Conservation (phyloP, 2,797 vertebrate species). For the Siniperca scherzeri region DNA sequence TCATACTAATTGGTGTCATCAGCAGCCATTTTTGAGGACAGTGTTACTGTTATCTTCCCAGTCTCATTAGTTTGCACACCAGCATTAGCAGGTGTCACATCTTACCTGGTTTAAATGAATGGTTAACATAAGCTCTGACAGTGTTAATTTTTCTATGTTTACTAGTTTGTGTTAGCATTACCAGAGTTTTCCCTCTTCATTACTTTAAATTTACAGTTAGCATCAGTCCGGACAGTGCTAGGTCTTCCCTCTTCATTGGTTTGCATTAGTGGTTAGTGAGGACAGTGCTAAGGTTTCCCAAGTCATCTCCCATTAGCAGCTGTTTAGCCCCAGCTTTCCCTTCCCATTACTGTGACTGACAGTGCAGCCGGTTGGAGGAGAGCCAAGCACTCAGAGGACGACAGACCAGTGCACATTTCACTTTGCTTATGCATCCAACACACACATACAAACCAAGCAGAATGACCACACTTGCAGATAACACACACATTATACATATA, state of each 20-base stretch:
- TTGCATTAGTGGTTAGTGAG: constrained; percentile 65
- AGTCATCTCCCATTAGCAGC: constrained; percentile 77
- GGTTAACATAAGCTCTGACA: constrained; percentile 29
- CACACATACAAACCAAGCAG: constrained; percentile 24
- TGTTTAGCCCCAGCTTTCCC: constrained; percentile 75
- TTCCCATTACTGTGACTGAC: constrained; percentile 81
- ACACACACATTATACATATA: constrained; percentile 2
- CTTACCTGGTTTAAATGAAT: constrained; percentile 47
- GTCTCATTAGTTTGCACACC: constrained; percentile 23
- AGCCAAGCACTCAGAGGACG: constrained; percentile 54
- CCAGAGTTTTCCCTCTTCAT: constrained; percentile 66
- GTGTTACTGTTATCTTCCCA: constrained; percentile 21
- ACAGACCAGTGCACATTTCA: constrained; percentile 55
- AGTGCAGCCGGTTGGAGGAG: constrained; percentile 60
- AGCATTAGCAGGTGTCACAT: constrained; percentile 28
- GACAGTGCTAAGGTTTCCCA: constrained; percentile 66
- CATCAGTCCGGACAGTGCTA: constrained; percentile 26
- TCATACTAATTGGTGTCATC: constrained; percentile 49
- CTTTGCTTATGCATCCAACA: constrained; percentile 43
- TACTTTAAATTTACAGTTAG: constrained; percentile 59
- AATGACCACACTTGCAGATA: constrained; percentile 21
- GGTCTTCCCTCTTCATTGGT: constrained; percentile 48
- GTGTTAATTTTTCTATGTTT: constrained; percentile 24
- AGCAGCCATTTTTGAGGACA: constrained; percentile 16
- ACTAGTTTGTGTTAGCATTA: constrained; percentile 18